These are phyloP conservation scores for Gymnocheta viridis DNA, from an alignment of 2,888 invertebrate species.

Conservation along the genomic window DNA sequence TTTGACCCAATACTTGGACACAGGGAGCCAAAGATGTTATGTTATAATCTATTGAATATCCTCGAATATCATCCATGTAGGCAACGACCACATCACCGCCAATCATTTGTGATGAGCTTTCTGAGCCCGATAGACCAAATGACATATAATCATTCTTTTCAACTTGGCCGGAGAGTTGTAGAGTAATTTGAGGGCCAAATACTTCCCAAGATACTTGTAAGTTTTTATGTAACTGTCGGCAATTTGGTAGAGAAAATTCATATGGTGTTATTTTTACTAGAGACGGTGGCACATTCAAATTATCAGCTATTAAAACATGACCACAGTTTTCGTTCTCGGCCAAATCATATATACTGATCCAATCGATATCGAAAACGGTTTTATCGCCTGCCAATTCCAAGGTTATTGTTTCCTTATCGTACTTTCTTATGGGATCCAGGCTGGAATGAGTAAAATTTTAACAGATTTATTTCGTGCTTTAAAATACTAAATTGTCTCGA, in stretches of 20 bases:
- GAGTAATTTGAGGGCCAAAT: constrained; percentile 93
- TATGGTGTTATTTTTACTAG: constrained; percentile 85
- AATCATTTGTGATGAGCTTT: constrained; percentile 88
- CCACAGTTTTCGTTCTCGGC: constrained; percentile 87
- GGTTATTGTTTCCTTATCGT: constrained; percentile 88
- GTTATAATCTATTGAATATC: constrained; percentile 91
- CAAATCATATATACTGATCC: constrained; percentile 91
- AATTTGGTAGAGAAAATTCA: constrained; percentile 89
- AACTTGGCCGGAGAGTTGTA: constrained; percentile 90
- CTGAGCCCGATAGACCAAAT: constrained; percentile 92
- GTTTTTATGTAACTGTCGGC: constrained; percentile 92
- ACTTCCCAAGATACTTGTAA: constrained; percentile 94
- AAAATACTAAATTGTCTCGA: no score
- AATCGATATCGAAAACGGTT: constrained; percentile 91
- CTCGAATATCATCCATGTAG: constrained; percentile 88
- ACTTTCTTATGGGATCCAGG: constrained; percentile 89
- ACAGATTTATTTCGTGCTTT: no score
- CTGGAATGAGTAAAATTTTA: constrained; percentile 82
- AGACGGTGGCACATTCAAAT: constrained; percentile 94
- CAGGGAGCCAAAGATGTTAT: constrained; percentile 92
- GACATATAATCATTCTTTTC: constrained; percentile 91
- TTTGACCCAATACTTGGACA: constrained; percentile 91
- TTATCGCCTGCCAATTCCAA: constrained; percentile 91
- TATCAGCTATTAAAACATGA: constrained; percentile 89
- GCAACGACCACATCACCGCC: constrained; percentile 92